phyloP scores from a whole-genome alignment of 2,888 invertebrate species.

The Timema cristinae region DNA sequence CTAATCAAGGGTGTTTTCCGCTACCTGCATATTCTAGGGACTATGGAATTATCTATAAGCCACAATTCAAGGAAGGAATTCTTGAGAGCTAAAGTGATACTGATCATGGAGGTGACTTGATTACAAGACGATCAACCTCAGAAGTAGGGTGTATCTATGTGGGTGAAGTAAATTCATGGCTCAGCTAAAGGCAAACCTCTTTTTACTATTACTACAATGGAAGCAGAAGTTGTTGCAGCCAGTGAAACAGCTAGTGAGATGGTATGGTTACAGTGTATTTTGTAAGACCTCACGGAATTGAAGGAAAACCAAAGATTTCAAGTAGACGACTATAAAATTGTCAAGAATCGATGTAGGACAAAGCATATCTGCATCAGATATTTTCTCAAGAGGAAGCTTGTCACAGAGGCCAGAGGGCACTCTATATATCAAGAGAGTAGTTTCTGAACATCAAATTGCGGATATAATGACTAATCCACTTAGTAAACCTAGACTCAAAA shows the following conservation, averaged over 20 bases:
- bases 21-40: background rate
- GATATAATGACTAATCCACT: no score
- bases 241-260: no score
- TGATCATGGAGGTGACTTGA: background rate
- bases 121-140: background rate
- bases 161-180: background rate
- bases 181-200: background rate
- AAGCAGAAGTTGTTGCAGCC: slow-evolving; percentile 10
- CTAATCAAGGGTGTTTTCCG: background rate
- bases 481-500: background rate
- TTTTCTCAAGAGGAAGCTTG: background rate
- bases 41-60: no score
- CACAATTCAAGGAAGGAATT: no score
- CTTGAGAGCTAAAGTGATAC: background rate
- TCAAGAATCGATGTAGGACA: background rate
- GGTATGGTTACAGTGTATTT: background rate
- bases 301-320: background rate
- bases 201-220: background rate
- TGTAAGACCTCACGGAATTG: background rate
- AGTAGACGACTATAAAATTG: background rate
- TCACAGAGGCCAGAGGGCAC: no score
- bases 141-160: background rate
- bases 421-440: background rate
- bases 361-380: background rate
- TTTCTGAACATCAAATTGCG: background rate